These are phyloP conservation scores for Hylaeus volcanicus DNA, from an alignment of 1,140 invertebrate species.

Conservation along the genomic window DNA sequence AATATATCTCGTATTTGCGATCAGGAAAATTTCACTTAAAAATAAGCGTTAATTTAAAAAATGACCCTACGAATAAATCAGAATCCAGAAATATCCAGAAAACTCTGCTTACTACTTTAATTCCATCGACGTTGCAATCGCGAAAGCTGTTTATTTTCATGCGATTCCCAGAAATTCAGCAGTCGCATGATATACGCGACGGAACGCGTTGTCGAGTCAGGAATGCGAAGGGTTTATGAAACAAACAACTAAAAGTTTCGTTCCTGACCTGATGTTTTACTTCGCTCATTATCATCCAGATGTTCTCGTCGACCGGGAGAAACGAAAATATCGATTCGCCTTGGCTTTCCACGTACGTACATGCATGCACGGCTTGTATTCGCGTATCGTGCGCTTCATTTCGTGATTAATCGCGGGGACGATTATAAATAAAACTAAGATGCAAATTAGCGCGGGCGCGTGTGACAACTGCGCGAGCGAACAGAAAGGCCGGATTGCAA, in stretches of 20 bases:
- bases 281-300: slow-evolving; percentile 27
- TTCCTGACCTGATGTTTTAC: neutral
- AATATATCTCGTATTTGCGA: too few species aligned
- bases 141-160: neutral
- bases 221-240: neutral
- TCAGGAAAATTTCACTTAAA: too few species aligned
- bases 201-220: neutral
- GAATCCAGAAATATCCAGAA: too few species aligned
- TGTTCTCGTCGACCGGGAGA: neutral
- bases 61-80: too few species aligned
- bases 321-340: slow-evolving; percentile 36
- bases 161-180: neutral
- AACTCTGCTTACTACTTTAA: too few species aligned
- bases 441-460: neutral
- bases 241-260: neutral
- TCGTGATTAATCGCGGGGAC: slow-evolving; percentile 4
- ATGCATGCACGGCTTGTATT: neutral
- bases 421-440: slow-evolving; percentile 14
- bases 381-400: slow-evolving; percentile 10
- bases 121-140: too few species aligned
- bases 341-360: neutral
- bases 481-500: neutral
- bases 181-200: too few species aligned
- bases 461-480: neutral
- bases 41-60: too few species aligned